Conservation (phyloP, 2,888 invertebrate genomes). For the Tenthredo scrophulariae region DNA sequence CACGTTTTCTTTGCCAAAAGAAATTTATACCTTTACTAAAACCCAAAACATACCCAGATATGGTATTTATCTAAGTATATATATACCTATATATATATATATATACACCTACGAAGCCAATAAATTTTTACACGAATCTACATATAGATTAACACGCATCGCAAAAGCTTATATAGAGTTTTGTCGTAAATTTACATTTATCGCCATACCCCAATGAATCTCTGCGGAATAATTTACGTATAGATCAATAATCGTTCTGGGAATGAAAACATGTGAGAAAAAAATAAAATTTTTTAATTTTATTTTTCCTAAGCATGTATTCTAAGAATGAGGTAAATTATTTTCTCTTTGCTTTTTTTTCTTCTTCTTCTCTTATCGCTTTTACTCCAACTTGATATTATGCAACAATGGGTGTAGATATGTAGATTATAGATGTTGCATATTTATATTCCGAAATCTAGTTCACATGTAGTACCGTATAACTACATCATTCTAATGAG, state of each 20-base stretch:
- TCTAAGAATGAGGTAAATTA: neutral
- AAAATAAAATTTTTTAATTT: neutral
- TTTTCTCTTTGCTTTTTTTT: neutral
- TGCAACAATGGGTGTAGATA: too few species aligned
- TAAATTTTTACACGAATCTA: slow-evolving; percentile 23
- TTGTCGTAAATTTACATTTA: slow-evolving; percentile 20
- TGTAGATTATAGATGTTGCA: too few species aligned
- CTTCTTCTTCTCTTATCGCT: too few species aligned
- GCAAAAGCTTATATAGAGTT: slow-evolving; percentile 8
- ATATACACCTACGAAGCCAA: neutral
- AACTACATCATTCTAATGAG: too few species aligned
- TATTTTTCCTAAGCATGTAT: neutral
- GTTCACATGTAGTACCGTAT: too few species aligned
- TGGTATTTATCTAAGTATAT: neutral
- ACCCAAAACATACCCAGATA: neutral
- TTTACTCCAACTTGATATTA: neutral
- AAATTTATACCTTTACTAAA: neutral
- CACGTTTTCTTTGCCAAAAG: neutral
- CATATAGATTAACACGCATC: slow-evolving; percentile 2
- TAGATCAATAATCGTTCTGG: slow-evolving; percentile 7
- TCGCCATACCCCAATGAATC: slow-evolving; percentile 8
- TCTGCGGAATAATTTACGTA: slow-evolving; percentile 12
- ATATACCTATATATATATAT: neutral
- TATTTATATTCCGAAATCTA: too few species aligned
- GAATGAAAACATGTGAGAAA: neutral